Evolutionary conservation across 2,113 vertebrate genomes (phyloP), one percentile per base, ranked within the genome.

Genomic region (Herpailurus yagouaroundi): DNA sequence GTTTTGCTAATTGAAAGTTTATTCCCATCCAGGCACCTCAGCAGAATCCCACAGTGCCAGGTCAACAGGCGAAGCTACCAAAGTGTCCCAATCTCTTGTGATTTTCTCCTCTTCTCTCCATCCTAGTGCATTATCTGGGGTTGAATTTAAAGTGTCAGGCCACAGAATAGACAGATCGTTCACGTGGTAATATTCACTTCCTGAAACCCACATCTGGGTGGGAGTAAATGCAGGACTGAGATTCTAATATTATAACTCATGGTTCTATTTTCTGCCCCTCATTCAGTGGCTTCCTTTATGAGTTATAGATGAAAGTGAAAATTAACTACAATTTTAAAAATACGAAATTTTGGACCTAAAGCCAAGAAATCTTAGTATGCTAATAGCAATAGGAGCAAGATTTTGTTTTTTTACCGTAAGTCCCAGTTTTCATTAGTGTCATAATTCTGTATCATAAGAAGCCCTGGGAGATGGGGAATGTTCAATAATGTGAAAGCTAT

Each of bases 391-490:
- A 15, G n/a, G 88, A 93, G 8, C 14, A 77, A 71, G 18, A 60
- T 84, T 96, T 84, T 73, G 14, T 21, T 91, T 81, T 57, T 21
- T 63, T 21, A 79, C 23, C 41, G 25, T n/a, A 89, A 60, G 13
- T 91, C 23, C 2, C 14, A 89, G 45, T 93, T 93, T 93, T 96
- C 33, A 60, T 82, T 38, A 96, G 41, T 60, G 81, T 2, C 48
- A 38, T 33, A 73, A 81, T 95, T 87, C 36, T 91, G 81, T 89
- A 74, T 83, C 79, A 90, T 88, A 87, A 93, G 76, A 91, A 41
- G 9, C 50, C 10, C 10, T 92, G 31, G 41, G 33, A 36, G 41
- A 71, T 71, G 63, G 63, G 23, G 21, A 79, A 15, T 38, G 5
- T 83, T 83, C 81, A 50, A 5, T 83, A 73, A 55, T 76, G 29